phyloP scores from a whole-genome alignment of 2,888 invertebrate genomes.

The Cryptus viduatorius region DNA sequence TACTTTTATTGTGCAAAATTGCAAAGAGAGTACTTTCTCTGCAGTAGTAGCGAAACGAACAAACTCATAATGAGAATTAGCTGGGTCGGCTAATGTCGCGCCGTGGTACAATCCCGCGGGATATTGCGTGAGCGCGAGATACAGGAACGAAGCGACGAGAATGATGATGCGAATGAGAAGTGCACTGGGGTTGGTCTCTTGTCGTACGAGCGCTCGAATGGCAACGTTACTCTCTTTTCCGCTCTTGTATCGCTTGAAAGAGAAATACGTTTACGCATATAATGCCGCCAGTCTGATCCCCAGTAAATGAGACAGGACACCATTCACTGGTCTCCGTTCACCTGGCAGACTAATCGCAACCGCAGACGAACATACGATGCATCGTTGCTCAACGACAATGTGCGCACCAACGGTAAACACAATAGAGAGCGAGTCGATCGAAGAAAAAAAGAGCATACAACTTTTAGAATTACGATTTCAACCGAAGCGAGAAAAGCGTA shows the following conservation, averaged over 20 bases:
- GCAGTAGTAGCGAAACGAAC: conserved; percentile 51
- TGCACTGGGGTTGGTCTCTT: conserved; percentile 21
- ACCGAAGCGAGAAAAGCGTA: neutral
- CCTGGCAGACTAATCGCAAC: conserved; percentile 63
- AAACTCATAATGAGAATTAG: conserved; percentile 65
- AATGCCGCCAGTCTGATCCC: conserved; percentile 54
- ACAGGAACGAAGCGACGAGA: conserved; percentile 23
- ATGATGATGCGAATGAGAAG: conserved; percentile 54
- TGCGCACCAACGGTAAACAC: neutral
- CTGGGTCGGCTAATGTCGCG: conserved; percentile 62
- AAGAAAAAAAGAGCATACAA: neutral
- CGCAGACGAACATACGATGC: conserved; percentile 35
- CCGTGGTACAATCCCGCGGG: conserved; percentile 48
- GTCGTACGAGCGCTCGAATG: conserved; percentile 12
- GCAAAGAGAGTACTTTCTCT: conserved; percentile 45
- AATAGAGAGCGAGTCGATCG: neutral
- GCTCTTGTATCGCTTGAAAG: conserved; percentile 38
- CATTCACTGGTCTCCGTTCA: conserved; percentile 58
- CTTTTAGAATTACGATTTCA: conserved; percentile 8
- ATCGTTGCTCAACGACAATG: conserved; percentile 42
- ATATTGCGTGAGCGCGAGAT: conserved; percentile 46
- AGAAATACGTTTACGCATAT: conserved; percentile 50
- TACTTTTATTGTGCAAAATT: conserved; percentile 39
- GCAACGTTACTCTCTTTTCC: conserved; percentile 1
- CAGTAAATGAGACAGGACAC: conserved; percentile 57